Evolutionary conservation across 2,113 vertebrate genomes (phyloP).

Genomic region (Pedionomus torquatus): DNA sequence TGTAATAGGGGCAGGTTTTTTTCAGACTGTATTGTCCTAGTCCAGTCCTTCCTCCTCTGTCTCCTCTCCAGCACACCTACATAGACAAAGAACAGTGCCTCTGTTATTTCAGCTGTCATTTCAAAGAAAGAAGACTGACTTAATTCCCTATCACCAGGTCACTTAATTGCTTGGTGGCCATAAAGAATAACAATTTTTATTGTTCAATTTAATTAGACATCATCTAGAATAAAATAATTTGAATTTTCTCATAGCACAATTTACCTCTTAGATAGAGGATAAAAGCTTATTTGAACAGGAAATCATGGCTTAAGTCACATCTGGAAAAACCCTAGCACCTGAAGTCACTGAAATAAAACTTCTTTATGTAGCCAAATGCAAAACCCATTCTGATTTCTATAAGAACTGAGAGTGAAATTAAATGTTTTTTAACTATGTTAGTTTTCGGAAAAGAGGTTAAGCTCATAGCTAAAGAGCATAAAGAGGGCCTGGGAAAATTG

Average conservation of each 20-base stretch:
- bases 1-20: background rate
- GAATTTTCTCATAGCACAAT: slow-evolving; percentile 20
- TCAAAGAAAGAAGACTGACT: slow-evolving; percentile 36
- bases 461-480: background rate
- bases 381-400: background rate
- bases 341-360: slow-evolving; percentile 29
- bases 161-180: slow-evolving; percentile 36
- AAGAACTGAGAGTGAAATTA: background rate
- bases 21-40: background rate
- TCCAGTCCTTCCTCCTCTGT: background rate
- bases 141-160: slow-evolving; percentile 45
- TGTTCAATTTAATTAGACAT: slow-evolving; percentile 54
- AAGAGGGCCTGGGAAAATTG: slow-evolving; percentile 1
- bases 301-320: slow-evolving; percentile 13
- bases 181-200: slow-evolving; percentile 55
- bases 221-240: slow-evolving; percentile 37
- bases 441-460: background rate
- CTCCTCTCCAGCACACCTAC: background rate
- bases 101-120: slow-evolving; percentile 50
- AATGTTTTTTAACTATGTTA: background rate
- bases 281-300: slow-evolving; percentile 40
- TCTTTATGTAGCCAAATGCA: slow-evolving; percentile 19
- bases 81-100: slow-evolving; percentile 13
- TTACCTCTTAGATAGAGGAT: background rate
- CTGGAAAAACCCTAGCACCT: background rate